A percentile compares a stretch with the other conserved stretches of the same genome.
Conservation (phyloP, 2,113 vertebrate species). For the Labrus mixtus region DNA sequence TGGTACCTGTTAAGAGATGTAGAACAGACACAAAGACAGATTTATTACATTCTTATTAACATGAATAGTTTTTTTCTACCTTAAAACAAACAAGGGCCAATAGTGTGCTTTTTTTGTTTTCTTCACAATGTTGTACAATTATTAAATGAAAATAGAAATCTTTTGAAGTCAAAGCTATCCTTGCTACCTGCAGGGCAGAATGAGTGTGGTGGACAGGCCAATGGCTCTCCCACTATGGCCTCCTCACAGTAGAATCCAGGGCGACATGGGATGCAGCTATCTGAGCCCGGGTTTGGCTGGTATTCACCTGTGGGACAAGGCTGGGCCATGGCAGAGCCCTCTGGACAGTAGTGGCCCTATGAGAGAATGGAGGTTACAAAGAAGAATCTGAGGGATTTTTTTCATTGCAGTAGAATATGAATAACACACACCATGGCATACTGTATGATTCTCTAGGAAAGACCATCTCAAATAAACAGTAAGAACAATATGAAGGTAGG, state of each 20-base stretch:
- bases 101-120: neutral
- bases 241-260: slow-evolving; percentile 92
- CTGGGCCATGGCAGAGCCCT: slow-evolving; percentile 82
- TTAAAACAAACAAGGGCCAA: no score
- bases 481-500: slow-evolving; percentile 3
- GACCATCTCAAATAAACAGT: neutral
- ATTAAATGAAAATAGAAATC: neutral
- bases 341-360: slow-evolving; percentile 90
- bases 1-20: slow-evolving; percentile 80
- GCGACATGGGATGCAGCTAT: slow-evolving; percentile 86
- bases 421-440: neutral
- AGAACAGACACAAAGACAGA: neutral
- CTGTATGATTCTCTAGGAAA: neutral
- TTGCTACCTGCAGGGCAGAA: slow-evolving; percentile 91
- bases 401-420: slow-evolving; percentile 16
- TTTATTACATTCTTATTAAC: neutral
- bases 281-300: slow-evolving; percentile 87
- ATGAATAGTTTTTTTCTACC: no score
- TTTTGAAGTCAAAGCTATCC: neutral
- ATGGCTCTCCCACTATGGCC: slow-evolving; percentile 81
- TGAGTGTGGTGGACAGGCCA: slow-evolving; percentile 86
- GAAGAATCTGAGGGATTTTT: neutral
- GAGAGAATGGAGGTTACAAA: slow-evolving; percentile 4
- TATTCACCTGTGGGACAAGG: slow-evolving; percentile 88
- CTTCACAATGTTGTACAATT: no score